A percentile compares a stretch with the other conserved stretches of the same genome.
Evolutionary conservation across 2,113 vertebrate species (phyloP).

Genomic region (Clarias batrachus): DNA sequence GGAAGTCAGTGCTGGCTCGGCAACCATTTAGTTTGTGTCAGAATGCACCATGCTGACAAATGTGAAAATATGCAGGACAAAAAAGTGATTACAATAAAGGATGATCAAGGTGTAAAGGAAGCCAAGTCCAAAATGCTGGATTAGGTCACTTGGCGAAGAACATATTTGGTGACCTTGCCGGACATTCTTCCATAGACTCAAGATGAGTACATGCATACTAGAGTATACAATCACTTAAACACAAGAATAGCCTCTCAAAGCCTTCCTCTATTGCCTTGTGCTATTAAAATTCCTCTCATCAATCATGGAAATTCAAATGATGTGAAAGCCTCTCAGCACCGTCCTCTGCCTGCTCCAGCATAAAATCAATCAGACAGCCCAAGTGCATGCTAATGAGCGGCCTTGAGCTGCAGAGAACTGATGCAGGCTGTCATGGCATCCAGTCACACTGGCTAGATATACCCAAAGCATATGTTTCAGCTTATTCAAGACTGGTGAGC

Average conservation of each 20-base stretch:
- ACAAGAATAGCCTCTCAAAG: slow-evolving; percentile 14
- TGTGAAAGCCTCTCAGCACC: slow-evolving; percentile 44
- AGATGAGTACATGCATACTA: not conserved
- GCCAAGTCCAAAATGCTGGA: not conserved
- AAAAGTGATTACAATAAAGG: slow-evolving; percentile 28
- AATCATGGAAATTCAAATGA: slow-evolving; percentile 52
- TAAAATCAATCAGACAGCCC: slow-evolving; percentile 51
- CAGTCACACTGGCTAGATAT: not conserved
- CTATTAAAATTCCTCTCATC: slow-evolving; percentile 48
- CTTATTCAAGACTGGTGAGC: slow-evolving; percentile 16
- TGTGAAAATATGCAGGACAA: slow-evolving; percentile 17
- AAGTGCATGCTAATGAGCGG: slow-evolving; percentile 49
- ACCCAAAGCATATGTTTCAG: not conserved
- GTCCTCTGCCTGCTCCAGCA: slow-evolving; percentile 41
- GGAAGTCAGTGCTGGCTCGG: not conserved
- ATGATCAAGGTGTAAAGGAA: not conserved
- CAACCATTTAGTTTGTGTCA: not conserved
- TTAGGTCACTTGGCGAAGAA: not conserved
- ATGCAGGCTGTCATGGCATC: slow-evolving; percentile 21
- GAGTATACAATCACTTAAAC: slow-evolving; percentile 18
- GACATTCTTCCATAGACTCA: not conserved
- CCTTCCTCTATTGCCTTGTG: slow-evolving; percentile 32
- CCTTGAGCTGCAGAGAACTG: slow-evolving; percentile 24
- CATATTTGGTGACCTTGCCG: not conserved
- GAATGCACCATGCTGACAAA: not conserved